Evolutionary conservation across 2,797 vertebrate species (phyloP), one percentile per base, ranked within the genome.

Genomic region (Myotis findleyi): DNA sequence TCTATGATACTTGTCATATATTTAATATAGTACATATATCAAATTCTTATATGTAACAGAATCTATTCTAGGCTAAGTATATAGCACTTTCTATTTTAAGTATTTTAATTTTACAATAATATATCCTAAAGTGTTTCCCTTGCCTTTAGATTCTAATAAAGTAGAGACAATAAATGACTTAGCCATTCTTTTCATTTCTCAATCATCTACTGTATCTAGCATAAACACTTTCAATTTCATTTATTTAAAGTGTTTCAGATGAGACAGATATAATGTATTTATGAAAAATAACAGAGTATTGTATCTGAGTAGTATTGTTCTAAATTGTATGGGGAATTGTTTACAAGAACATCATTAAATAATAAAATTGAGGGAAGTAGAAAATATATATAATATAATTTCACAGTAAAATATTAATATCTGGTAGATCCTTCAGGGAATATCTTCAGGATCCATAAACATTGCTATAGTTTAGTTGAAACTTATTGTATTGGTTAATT

Each of bases 211-310:
- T 51, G 0, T 27, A 57, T 18, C 1, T 38, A 76, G 25, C 2
- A 55, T 8, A 80, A 23, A 30, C 44, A 79, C 55, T 79, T 81
- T 57, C 4, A 92, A 21, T 93, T 95, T 91, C 51, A 88, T 49
- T 59, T 80, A 73, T n/a, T 57, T 73, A 17, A 81, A n/a, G 6
- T 59, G 2, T 3, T 68, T 83, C 76, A 71, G 23, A 80, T 44
- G 41, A 95, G 5, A 66, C 82, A 66, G 44, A 89, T 12, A 82
- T 27, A 81, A 41, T 14, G 23, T 36, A 36, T 17, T 77, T 84
- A 51, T 69, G 41, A 75, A 36, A 87, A 87, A 16, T 49, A 82
- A 64, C 8, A 75, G 21, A 62, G 36, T 44, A 83, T 0, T 36
- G 51, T 9, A 23, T 38, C 38, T 62, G 11, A 25, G 11, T 38